Base-by-base conservation (phyloP, 2,888 invertebrate species). In the Lymantria monacha region DNA sequence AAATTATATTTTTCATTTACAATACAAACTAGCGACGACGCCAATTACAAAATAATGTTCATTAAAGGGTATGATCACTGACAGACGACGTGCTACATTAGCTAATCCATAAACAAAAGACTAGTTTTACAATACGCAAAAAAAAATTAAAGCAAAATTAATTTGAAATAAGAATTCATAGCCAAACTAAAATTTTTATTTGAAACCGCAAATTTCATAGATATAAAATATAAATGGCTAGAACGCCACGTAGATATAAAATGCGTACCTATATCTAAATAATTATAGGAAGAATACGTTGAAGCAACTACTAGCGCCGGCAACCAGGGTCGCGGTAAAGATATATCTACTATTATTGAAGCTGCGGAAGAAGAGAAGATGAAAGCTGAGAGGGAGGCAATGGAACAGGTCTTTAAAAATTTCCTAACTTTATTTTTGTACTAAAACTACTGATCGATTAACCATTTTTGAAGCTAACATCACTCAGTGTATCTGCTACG, bases 291-390 rank as follows among this genome's bases (percentile, higher is more conserved):
- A 66, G 96, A 96, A 73, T 94, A 95, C 74, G 94, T 94, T 41
- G 95, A 95, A 30, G 94, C 95, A 5, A 94, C 94, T 0, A 94
- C 95, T 51, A 95, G 96, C 30, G 95, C 95, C 0, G 96, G 97
- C 0, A 96, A 95, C 81, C 94, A 95, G 67, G 95, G 96, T 0
- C 93, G 97, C 15, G 98, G 98, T 0, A 98, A 98, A 80, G 97
- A 98, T 81, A 97, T 97, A 67, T 94, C 96, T n/a, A 97, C 97
- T 48, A 97, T 97, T 62, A 95, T 96, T 0, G 95, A 96, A 62
- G 94, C 94, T 0, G 95, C 95, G 46, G 95, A 95, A 65, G 95
- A 95, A 65, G 95, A 95, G 72, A 93, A 93, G 55, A 76, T 88
- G 48, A 90, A 92, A 57, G 91, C 90, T 0, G 88, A 90, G 51